phyloP scores from a whole-genome alignment of 2,888 invertebrate genomes.

The Axea sp. region DNA sequence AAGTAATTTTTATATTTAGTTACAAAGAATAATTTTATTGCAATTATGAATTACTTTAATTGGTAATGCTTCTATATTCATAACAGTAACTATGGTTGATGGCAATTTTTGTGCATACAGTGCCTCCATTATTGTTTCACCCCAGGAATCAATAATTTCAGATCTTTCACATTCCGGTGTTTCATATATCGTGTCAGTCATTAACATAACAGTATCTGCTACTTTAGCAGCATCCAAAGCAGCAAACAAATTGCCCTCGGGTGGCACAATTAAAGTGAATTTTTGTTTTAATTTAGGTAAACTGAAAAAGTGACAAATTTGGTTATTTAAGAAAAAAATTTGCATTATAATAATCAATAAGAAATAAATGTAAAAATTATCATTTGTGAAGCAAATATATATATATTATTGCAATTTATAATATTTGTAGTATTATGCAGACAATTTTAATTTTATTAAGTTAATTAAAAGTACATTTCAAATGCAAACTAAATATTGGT shows the following conservation, averaged over 20 bases:
- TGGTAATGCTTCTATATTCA: conserved; percentile 87
- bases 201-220: conserved; percentile 90
- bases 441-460: too few species aligned
- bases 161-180: conserved; percentile 80
- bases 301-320: too few species aligned
- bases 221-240: conserved; percentile 91
- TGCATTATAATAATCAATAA: not conserved
- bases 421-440: too few species aligned
- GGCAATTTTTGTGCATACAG: conserved; percentile 92
- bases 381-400: too few species aligned
- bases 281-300: conserved; percentile 92
- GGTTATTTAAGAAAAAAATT: too few species aligned
- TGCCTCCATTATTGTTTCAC: conserved; percentile 87
- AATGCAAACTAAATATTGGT: too few species aligned
- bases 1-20: too few species aligned
- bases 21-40: too few species aligned
- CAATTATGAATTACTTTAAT: conserved; percentile 81
- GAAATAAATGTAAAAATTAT: not conserved
- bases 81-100: conserved; percentile 87
- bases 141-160: conserved; percentile 89
- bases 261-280: conserved; percentile 89
- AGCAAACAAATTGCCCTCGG: conserved; percentile 86
- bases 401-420: too few species aligned
- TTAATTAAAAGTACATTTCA: too few species aligned
- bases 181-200: conserved; percentile 84